Percentiles rank a stretch among this genome's conserved stretches.
phyloP scores from a whole-genome alignment of 2,888 invertebrate genomes.

The Sinhomidia bicolor region DNA sequence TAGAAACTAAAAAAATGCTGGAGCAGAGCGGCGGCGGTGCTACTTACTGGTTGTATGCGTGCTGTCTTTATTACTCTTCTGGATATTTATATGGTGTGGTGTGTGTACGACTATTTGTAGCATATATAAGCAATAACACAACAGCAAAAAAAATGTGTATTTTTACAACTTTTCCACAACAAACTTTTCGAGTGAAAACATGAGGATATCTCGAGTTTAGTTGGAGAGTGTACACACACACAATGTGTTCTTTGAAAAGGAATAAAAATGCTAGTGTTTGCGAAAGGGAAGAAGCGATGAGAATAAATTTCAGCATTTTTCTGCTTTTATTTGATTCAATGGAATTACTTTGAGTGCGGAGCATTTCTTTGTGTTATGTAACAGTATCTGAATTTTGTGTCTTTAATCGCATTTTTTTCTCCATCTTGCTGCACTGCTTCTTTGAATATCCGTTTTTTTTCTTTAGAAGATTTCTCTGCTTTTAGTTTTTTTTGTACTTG shows the following conservation, averaged over 20 bases:
- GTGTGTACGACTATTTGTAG: slow-evolving; percentile 12
- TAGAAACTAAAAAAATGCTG: slow-evolving; percentile 31
- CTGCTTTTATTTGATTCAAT: slow-evolving; percentile 1
- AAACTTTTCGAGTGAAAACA: slow-evolving; percentile 29
- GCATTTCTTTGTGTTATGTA: neutral
- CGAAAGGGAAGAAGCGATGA: slow-evolving; percentile 20
- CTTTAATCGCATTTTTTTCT: neutral
- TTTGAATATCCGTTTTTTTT: neutral
- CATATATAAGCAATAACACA: slow-evolving; percentile 17
- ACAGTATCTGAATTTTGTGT: neutral
- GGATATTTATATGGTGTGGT: neutral
- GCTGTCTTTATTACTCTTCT: neutral
- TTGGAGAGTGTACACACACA: neutral
- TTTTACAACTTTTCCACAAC: slow-evolving; percentile 50
- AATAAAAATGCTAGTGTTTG: slow-evolving; percentile 40
- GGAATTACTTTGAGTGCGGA: slow-evolving; percentile 16
- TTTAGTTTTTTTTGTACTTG: neutral
- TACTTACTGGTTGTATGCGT: slow-evolving; percentile 10
- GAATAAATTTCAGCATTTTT: slow-evolving; percentile 32
- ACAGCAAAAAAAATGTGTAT: slow-evolving; percentile 32
- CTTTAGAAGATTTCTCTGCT: neutral
- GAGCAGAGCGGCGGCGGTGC: no score
- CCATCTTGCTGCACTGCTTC: neutral
- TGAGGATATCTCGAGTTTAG: neutral
- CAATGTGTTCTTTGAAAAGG: neutral